Percentiles rank a stretch among this genome's conserved stretches.
Evolutionary conservation across 2,888 invertebrate species (phyloP).

Genomic region (Mythimna loreyi): DNA sequence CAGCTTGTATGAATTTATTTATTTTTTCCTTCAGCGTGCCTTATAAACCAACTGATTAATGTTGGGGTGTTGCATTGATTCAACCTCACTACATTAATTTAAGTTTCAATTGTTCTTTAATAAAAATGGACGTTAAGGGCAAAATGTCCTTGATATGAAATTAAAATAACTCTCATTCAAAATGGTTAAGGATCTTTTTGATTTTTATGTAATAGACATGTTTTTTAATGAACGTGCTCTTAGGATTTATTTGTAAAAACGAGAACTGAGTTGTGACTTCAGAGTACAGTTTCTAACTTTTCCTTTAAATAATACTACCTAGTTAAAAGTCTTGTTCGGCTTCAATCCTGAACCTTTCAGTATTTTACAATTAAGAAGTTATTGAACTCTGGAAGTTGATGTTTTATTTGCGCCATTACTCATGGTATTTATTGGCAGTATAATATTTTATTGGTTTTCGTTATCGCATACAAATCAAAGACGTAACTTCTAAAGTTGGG

Average conservation of each 20-base stretch:
- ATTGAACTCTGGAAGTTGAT: slow-evolving; percentile 26
- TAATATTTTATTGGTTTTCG: slow-evolving; percentile 30
- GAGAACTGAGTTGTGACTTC: background rate
- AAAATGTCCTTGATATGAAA: slow-evolving; percentile 11
- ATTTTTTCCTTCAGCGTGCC: slow-evolving; percentile 72
- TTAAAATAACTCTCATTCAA: slow-evolving; percentile 36
- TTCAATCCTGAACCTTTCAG: slow-evolving; percentile 8
- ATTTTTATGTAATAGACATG: background rate
- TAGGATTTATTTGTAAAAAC: background rate
- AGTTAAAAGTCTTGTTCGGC: background rate
- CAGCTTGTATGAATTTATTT: slow-evolving; percentile 69
- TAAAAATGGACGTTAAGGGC: slow-evolving; percentile 42
- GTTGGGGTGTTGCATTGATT: slow-evolving; percentile 65
- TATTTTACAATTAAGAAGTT: slow-evolving; percentile 9
- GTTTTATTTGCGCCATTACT: slow-evolving; percentile 31
- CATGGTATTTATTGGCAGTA: slow-evolving; percentile 29
- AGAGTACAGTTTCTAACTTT: background rate
- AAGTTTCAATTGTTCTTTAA: slow-evolving; percentile 66
- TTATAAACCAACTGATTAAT: slow-evolving; percentile 74
- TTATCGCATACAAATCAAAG: slow-evolving; percentile 27
- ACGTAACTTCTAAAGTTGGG: slow-evolving; percentile 8
- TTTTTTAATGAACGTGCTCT: slow-evolving; percentile 4
- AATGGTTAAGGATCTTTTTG: slow-evolving; percentile 3
- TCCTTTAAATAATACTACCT: background rate
- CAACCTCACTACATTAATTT: slow-evolving; percentile 63